A percentile compares a stretch with the other conserved stretches of the same genome.
phyloP scores from a whole-genome alignment of 2,888 invertebrate genomes.

The Smittia sp. region DNA sequence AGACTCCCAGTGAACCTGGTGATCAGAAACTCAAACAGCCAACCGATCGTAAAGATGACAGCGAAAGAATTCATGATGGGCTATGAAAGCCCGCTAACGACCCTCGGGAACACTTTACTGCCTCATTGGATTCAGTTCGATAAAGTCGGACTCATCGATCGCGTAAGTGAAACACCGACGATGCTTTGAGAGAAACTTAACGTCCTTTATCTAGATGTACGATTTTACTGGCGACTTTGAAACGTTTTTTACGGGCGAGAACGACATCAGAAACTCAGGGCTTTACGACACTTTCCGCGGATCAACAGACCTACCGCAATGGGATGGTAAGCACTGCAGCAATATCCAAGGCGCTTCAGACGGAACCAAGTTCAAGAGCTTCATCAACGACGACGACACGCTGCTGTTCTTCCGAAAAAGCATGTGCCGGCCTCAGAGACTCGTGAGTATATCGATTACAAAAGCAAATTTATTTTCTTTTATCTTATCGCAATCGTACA shows the following conservation, averaged over 20 bases:
- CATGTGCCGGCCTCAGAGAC: slow-evolving; percentile 74
- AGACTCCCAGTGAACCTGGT: slow-evolving; percentile 69
- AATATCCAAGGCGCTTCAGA: slow-evolving; percentile 76
- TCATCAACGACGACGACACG: slow-evolving; percentile 65
- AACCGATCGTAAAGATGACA: slow-evolving; percentile 75
- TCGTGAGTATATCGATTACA: slow-evolving; percentile 61
- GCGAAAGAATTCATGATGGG: slow-evolving; percentile 89
- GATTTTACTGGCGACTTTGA: slow-evolving; percentile 77
- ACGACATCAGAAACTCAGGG: slow-evolving; percentile 62
- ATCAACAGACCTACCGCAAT: slow-evolving; percentile 69
- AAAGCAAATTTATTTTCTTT: not conserved
- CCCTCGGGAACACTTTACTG: slow-evolving; percentile 76
- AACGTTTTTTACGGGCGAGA: slow-evolving; percentile 71
- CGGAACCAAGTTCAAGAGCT: slow-evolving; percentile 78
- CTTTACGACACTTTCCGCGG: slow-evolving; percentile 76
- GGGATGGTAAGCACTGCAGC: slow-evolving; percentile 73
- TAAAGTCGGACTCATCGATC: slow-evolving; percentile 81
- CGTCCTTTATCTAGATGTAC: slow-evolving; percentile 66
- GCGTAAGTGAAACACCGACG: slow-evolving; percentile 60
- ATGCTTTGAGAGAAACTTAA: not conserved
- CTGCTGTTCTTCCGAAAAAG: slow-evolving; percentile 79
- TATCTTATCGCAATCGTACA: not conserved
- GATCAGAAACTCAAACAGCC: slow-evolving; percentile 64
- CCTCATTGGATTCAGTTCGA: slow-evolving; percentile 84
- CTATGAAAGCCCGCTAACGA: slow-evolving; percentile 75